phyloP scores from a whole-genome alignment of 2,113 vertebrate species.

The Patagioenas fasciata region DNA sequence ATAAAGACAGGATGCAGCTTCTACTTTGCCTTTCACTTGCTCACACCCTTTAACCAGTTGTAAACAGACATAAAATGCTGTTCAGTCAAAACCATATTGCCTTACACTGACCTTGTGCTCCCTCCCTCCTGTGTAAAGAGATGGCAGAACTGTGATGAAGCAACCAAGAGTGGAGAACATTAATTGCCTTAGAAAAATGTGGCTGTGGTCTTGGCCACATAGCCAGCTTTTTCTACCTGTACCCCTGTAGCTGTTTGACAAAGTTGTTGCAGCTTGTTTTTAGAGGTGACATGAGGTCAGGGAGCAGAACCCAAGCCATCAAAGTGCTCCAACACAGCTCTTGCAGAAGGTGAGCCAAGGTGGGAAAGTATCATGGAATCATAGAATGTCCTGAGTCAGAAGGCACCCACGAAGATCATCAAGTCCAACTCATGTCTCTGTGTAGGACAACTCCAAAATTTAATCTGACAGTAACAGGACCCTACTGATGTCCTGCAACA shows the following conservation, averaged over 20 bases:
- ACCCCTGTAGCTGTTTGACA: neutral
- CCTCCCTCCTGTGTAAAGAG: neutral
- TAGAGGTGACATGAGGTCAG: neutral
- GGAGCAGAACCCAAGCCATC: neutral
- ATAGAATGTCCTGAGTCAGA: too few relatives aligned
- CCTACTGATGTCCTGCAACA: neutral
- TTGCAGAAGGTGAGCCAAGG: neutral
- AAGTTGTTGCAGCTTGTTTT: neutral
- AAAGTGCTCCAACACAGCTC: neutral
- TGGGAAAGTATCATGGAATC: neutral
- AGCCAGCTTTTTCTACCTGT: neutral
- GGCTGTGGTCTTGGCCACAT: neutral
- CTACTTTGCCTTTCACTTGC: neutral
- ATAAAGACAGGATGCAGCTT: neutral
- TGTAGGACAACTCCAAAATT: too few relatives aligned
- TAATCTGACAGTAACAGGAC: neutral
- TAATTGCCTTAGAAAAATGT: neutral
- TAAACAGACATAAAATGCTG: neutral
- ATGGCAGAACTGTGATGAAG: neutral
- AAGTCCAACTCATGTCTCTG: too few relatives aligned
- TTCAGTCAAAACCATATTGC: neutral
- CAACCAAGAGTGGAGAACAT: fast-evolving
- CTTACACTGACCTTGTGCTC: neutral
- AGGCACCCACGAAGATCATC: too few relatives aligned
- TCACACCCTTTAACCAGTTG: neutral